phyloP scores from a whole-genome alignment of 2,888 invertebrate genomes.

The Agrilus cyanescens region DNA sequence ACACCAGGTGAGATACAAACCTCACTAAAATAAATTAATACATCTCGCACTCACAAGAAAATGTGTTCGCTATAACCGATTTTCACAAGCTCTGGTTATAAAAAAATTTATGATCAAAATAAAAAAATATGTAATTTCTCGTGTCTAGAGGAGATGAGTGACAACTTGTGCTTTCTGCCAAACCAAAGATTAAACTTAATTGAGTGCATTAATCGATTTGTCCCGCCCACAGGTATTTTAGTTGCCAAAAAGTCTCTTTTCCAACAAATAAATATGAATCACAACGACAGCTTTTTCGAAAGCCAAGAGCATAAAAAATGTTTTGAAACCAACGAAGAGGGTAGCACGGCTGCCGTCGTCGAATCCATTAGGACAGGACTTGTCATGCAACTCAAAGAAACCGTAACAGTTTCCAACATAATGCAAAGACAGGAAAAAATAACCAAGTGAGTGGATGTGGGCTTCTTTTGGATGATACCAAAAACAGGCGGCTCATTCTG shows the following conservation, averaged over 20 bases:
- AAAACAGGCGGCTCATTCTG: no score
- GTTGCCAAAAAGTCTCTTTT: conserved; percentile 50
- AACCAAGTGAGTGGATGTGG: conserved; percentile 45
- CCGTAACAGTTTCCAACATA: conserved; percentile 62
- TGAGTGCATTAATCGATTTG: no score
- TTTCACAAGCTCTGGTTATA: no score
- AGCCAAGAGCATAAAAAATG: conserved; percentile 35
- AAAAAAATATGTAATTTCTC: no score
- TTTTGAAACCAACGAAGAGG: conserved; percentile 58
- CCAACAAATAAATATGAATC: conserved; percentile 32
- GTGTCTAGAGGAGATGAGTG: no score
- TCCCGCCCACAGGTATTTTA: conserved; percentile 40
- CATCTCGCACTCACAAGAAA: not conserved
- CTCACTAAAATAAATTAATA: not conserved
- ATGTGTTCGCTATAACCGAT: not conserved
- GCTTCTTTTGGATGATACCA: not conserved
- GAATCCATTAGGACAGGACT: conserved; percentile 77
- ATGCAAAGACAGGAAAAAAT: conserved; percentile 59
- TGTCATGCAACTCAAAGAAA: conserved; percentile 74
- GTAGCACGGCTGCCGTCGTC: conserved; percentile 63
- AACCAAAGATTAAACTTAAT: no score
- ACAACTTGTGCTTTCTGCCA: no score
- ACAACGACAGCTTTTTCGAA: conserved; percentile 32
- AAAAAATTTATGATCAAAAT: no score
- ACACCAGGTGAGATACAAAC: conserved; percentile 49